phyloP scores from a whole-genome alignment of 1,140 invertebrate species.

The Frieseomelitta varia region DNA sequence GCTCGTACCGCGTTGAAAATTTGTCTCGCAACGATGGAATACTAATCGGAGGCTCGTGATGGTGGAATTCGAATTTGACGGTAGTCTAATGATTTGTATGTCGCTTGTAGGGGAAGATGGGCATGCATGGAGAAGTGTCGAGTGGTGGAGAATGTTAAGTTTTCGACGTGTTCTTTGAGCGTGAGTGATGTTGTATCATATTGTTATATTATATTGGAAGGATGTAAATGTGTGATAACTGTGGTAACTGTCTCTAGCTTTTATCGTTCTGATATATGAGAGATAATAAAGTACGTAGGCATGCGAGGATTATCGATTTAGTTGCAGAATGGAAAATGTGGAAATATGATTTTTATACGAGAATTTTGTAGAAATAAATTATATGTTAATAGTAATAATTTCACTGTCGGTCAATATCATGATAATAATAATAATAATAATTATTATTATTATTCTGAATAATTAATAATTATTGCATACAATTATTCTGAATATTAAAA shows the following conservation, averaged over 20 bases:
- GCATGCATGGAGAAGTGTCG: background rate
- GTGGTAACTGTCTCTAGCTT: background rate
- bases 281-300: background rate
- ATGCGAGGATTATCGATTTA: background rate
- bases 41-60: background rate
- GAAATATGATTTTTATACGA: background rate
- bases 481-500: too few species aligned
- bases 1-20: constrained; percentile 23
- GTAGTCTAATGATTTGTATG: background rate
- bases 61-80: background rate
- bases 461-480: too few species aligned
- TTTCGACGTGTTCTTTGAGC: background rate
- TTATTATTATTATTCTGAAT: too few species aligned
- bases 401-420: background rate
- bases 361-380: background rate
- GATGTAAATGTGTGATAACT: background rate
- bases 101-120: too few species aligned
- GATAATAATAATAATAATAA: too few species aligned
- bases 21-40: background rate
- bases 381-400: background rate
- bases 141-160: background rate
- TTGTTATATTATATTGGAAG: background rate
- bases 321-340: background rate
- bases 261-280: background rate
- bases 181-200: background rate